Base-by-base conservation (phyloP, 2,797 vertebrate genomes). In the Onychomys leucogaster region DNA sequence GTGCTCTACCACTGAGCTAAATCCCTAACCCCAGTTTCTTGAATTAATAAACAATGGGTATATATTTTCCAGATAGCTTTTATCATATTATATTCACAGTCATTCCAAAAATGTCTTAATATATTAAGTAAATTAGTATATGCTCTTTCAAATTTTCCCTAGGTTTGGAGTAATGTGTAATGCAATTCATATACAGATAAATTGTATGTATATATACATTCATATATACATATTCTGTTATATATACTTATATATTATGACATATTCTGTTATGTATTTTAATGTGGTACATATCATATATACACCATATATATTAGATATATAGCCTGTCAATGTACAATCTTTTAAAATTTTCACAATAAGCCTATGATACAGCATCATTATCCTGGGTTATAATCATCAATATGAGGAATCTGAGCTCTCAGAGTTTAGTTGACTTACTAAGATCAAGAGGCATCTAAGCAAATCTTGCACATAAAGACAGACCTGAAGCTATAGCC, bases 341-440 rank as follows among this genome's bases (percentile, higher is more conserved):
- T 85, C 43, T n/a, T 46, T 82, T 92, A 37, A 75, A 89, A 75
- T 82, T n/a, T 95, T 87, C 86, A 90, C 69, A 76, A 69, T 78
- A 65, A 94, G 12, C 13, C n/a, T 89, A 2, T 84, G 19, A 77
- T 41, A 37, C 78, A 82, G 25, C 75, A 83, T 92, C 65, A 87
- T 87, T 90, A 94, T 85, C 17, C 8, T 41, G 25, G 17, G 29
- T 37, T 67, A 81, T 41, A 43, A 81, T 90, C 2, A 94, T 75
- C 83, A 77, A 61, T 37, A 1, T 78, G 25, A 94, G 59, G 73
- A 75, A 78, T 73, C 52, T 49, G n/a, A 49, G 69, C 32, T 25
- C 23, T 92, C 27, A 37, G 29, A 94, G 29, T 43, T 85, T 94
- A 67, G 85, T 19, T 63, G 57, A 69, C 34, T 92, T 95, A 46